Base-by-base conservation (phyloP, 1,140 invertebrate species). In the Orius insidiosus region DNA sequence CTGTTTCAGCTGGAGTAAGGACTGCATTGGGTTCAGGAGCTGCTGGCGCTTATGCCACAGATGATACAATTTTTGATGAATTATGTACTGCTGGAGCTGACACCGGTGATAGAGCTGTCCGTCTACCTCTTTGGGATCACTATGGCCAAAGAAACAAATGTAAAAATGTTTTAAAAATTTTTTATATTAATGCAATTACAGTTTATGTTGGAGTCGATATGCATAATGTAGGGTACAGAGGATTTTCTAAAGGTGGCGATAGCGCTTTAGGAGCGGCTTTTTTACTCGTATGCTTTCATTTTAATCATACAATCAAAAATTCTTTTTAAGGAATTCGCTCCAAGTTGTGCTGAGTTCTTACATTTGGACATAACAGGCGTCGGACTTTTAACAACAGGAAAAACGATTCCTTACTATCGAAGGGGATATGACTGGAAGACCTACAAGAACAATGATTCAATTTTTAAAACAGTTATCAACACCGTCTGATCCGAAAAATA, bases 41-140 rank as follows among this genome's bases (percentile, higher is more conserved):
- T 70, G 31, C 84, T 31, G 87, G 80, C 32, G 81, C 83, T 2
- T 93, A 85, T 55, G 71, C 75, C 2, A 86, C 79, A 50, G 72
- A 69, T 0, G 63, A 68, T 16, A 62, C 66, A 9, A 54, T 83
- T 9, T 85, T 71, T 62, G 62, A 74, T 34, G 63, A 68, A 15
- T 57, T 85, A 14, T 67, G 72, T 51, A 58, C 68, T 35, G 78
- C 81, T 5, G 77, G 84, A 16, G 60, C 63, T 2, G 52, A 67
- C 8, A 84, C 84, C 1, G 89, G 89, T 0, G 89, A 94, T 62
- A 67, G 89, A 32, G 64, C 93, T 3, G 93, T 88, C 87, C 69
- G 85, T 53, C 74, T 93, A 66, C 89, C 89, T 0, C 58, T 93
- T 1, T 92, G 70, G 70, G 11, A 54, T 55, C 35, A 62, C 55